Base-by-base conservation (phyloP, 1,140 invertebrate species). In the Laupala kohalensis region DNA sequence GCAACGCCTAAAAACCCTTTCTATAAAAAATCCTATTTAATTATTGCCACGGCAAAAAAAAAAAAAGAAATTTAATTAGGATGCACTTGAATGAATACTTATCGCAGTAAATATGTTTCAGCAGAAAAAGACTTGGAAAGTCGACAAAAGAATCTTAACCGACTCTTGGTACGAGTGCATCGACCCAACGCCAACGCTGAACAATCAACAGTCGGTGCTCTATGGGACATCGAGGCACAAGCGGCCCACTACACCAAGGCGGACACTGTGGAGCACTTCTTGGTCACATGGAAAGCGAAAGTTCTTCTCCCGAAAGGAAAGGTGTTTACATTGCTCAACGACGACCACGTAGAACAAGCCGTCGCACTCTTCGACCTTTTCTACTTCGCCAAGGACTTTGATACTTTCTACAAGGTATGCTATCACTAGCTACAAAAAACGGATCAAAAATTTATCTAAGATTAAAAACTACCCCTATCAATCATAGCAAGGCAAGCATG, bases 381-480 rank as follows among this genome's bases (percentile, higher is more conserved):
- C 75, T 89, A 86, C 79, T 85, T 85, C 75, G 88, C 89, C 70
- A 89, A 90, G 77, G 84, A 88, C 74, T 89, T 84, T 73, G 85
- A 87, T 5, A 85, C 82, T 15, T 89, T 90, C 80, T 85, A 81
- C 79, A 84, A 85, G 64, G 71, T 72, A 68, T 19, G 2, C n/a
- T n/a, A n/a, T n/a, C n/a, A n/a, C n/a, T n/a, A n/a, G n/a, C n/a
- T n/a, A n/a, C n/a, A n/a, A n/a, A n/a, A n/a, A n/a, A n/a, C n/a
- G n/a, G n/a, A n/a, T n/a, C n/a, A n/a, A n/a, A n/a, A n/a, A n/a
- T n/a, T n/a, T n/a, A n/a, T n/a, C n/a, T n/a, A n/a, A n/a, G n/a
- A n/a, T n/a, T n/a, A n/a, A n/a, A n/a, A n/a, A n/a, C n/a, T n/a
- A n/a, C n/a, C n/a, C n/a, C n/a, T n/a, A n/a, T n/a, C n/a, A n/a